phyloP scores from a whole-genome alignment of 2,888 invertebrate species.

The Pachydiplax longipennis region DNA sequence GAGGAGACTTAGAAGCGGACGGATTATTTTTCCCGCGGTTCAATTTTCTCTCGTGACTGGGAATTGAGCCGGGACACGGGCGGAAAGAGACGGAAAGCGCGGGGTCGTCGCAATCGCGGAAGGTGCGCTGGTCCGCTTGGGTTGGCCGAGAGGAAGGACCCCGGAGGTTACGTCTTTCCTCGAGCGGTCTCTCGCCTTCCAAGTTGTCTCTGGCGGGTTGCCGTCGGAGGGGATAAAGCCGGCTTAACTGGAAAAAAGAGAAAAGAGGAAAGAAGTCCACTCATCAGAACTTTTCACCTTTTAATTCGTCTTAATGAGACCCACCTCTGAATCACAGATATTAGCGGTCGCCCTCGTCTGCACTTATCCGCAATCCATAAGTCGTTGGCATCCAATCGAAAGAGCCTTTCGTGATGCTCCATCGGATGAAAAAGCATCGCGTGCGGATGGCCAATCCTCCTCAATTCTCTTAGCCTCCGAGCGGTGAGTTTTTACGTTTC shows the following conservation, averaged over 20 bases:
- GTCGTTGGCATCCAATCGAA: not conserved
- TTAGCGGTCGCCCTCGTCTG: not conserved
- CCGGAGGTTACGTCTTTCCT: not conserved
- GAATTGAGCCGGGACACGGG: not conserved
- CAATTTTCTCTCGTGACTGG: not conserved
- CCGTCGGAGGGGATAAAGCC: not conserved
- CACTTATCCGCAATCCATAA: not conserved
- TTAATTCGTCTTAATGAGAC: not conserved
- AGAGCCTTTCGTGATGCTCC: not conserved
- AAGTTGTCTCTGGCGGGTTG: not conserved
- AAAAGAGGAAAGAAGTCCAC: not conserved
- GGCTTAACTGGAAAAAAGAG: not conserved
- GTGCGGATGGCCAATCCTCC: not conserved
- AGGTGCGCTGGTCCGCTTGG: not conserved
- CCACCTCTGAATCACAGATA: not conserved
- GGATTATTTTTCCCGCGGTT: not conserved
- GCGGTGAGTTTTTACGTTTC: not conserved
- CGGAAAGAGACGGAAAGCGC: not conserved
- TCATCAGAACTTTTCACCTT: not conserved
- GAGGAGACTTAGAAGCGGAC: not conserved
- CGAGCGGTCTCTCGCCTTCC: not conserved
- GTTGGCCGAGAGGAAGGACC: not conserved
- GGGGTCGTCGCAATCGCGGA: not conserved
- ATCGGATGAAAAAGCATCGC: not conserved
- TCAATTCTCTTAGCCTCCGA: not conserved